These are phyloP conservation scores for Leuciscus idus DNA, from an alignment of 2,113 vertebrate genomes.

Conservation along the genomic window DNA sequence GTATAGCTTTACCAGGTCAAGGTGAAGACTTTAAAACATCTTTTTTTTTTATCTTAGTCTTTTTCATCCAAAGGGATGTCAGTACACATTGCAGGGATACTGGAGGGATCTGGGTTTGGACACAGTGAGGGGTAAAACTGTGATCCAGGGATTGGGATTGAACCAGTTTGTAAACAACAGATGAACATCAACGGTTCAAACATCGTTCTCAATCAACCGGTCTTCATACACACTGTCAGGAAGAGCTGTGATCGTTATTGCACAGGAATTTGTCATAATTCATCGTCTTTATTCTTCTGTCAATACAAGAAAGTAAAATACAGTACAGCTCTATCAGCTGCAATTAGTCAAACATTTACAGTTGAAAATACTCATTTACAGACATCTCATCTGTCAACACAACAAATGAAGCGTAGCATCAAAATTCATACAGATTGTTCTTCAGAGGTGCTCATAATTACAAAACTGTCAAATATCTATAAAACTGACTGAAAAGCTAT, in stretches of 20 bases:
- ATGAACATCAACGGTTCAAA: background rate
- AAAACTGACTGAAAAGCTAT: background rate
- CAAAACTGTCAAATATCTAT: background rate
- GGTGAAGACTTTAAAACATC: background rate
- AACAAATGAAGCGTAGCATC: background rate
- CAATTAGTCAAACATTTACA: slow-evolving; percentile 66
- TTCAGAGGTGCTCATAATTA: background rate
- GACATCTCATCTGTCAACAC: slow-evolving; percentile 24
- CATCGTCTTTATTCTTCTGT: slow-evolving; percentile 31
- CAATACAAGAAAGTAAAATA: slow-evolving; percentile 45
- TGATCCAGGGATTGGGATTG: no score
- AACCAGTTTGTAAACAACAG: no score
- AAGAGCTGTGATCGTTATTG: background rate
- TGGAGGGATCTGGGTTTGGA: no score
- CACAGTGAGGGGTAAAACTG: background rate
- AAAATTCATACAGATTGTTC: background rate
- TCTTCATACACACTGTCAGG: background rate
- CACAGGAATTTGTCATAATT: background rate
- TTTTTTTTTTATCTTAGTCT: background rate
- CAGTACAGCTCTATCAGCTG: slow-evolving; percentile 36
- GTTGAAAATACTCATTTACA: slow-evolving; percentile 29
- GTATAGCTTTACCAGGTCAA: background rate
- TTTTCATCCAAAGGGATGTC: background rate
- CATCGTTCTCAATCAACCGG: background rate
- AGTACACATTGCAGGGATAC: background rate